Evolutionary conservation across 1,140 invertebrate species (phyloP), one percentile per base, ranked within the genome.

Genomic region (Papilio machaon): DNA sequence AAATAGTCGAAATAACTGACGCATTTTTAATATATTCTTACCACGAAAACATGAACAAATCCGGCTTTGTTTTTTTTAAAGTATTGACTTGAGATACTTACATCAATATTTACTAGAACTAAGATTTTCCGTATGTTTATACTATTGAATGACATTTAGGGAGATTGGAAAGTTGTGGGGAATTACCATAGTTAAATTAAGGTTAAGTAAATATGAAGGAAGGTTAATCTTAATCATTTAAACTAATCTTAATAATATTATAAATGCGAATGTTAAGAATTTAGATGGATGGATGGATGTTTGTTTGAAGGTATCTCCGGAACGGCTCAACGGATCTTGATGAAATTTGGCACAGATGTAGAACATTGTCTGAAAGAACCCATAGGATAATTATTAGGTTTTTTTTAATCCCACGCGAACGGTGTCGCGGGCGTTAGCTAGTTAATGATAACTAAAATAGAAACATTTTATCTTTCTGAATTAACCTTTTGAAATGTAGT

Each of bases 1-100:
- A 23, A 64, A 64, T 60, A 23, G 8, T 60, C 9, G 58, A 23
- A 60, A 60, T 11, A 11, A 30, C 2, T 64, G 60, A 64, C 60
- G 19, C 1, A 64, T 64, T 64, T 64, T 64, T 64, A 64, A 64
- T 64, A 30, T 64, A 11, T 64, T 60, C 58, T 60, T 64, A 64
- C 60, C 19, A 17, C 60, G 60, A 64, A 64, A 52, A 64, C 15
- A 23, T 30, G 5, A 9, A 30, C 60, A 64, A 64, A 64, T 11
- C 60, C 23, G 19, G 60, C 8, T 10, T 2, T 43, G 38, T 43
- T 9, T 64, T 64, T 64, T 64, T 64, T 30, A 30, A 30, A 30
- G 10, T 64, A 30, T 58, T 58, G 54, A 19, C n/a, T 58, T 58
- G 17, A 58, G 2, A 30, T 43, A 7, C 10, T 9, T 64, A 30